Evolutionary conservation across 2,797 vertebrate genomes (phyloP).

Genomic region (Delichon dasypus): DNA sequence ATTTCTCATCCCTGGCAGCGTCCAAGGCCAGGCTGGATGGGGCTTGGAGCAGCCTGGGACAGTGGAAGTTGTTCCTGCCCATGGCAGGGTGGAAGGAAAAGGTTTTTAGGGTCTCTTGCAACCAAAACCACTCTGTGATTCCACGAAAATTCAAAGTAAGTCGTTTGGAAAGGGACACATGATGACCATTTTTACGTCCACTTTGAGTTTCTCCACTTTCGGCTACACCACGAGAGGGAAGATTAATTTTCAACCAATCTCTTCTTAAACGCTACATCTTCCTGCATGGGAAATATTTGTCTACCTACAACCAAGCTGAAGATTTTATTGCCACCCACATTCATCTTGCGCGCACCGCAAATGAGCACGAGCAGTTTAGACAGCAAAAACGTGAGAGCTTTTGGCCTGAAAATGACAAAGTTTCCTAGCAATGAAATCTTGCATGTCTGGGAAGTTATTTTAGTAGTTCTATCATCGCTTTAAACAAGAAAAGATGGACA

Average conservation of each 20-base stretch:
- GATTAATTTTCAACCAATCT: background rate
- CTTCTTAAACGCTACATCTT: background rate
- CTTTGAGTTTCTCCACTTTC: background rate
- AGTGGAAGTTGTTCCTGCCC: background rate
- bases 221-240: background rate
- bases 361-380: background rate
- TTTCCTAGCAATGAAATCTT: background rate
- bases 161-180: background rate
- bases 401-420: background rate
- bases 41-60: background rate
- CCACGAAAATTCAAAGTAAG: background rate
- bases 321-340: background rate
- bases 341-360: background rate
- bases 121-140: background rate
- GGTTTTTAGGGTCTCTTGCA: background rate
- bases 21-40: fast-evolving
- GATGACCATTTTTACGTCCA: background rate
- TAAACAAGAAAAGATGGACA: background rate
- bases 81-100: background rate
- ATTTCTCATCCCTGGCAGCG: background rate
- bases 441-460: background rate
- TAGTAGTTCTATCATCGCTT: background rate
- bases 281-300: background rate
- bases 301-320: background rate
- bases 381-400: background rate